phyloP scores from a whole-genome alignment of 2,888 invertebrate genomes.

The Torymus tubicola region DNA sequence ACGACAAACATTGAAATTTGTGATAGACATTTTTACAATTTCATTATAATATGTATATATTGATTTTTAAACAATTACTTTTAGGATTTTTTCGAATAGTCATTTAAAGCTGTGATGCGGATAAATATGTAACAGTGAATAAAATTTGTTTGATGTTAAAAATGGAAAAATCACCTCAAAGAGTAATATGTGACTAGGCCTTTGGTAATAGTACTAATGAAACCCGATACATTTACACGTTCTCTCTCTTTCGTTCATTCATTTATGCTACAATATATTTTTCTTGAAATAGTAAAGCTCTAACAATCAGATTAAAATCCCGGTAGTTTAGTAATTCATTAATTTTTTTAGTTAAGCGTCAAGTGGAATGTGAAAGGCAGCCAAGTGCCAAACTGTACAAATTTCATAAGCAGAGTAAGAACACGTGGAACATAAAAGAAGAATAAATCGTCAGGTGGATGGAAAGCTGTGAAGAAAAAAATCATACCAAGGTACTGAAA shows the following conservation, averaged over 20 bases:
- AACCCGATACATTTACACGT: slow-evolving; percentile 28
- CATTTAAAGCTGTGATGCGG: slow-evolving; percentile 30
- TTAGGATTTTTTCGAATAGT: slow-evolving; percentile 11
- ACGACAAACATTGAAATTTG: slow-evolving; percentile 46
- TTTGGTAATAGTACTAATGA: slow-evolving; percentile 22
- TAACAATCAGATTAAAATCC: slow-evolving; percentile 41
- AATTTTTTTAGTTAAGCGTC: slow-evolving; percentile 24
- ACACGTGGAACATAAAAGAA: background rate
- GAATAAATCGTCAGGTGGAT: background rate
- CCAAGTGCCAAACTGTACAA: slow-evolving; percentile 53
- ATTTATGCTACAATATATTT: slow-evolving; percentile 7
- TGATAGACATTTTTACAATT: slow-evolving; percentile 15
- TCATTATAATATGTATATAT: slow-evolving; percentile 25
- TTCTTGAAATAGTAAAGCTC: slow-evolving; percentile 42
- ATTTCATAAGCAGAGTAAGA: slow-evolving; percentile 25
- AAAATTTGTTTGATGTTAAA: background rate
- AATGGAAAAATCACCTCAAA: slow-evolving; percentile 14
- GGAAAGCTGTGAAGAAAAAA: background rate
- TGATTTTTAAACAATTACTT: slow-evolving; percentile 28
- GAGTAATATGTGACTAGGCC: slow-evolving; percentile 35
- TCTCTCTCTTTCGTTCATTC: slow-evolving; percentile 28
- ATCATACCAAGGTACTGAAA: background rate
- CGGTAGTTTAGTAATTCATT: slow-evolving; percentile 24
- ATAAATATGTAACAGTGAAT: slow-evolving; percentile 2
- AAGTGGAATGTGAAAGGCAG: slow-evolving; percentile 51